These are phyloP conservation scores for Andricus curvator DNA, from an alignment of 2,888 invertebrate species.

Conservation along the genomic window DNA sequence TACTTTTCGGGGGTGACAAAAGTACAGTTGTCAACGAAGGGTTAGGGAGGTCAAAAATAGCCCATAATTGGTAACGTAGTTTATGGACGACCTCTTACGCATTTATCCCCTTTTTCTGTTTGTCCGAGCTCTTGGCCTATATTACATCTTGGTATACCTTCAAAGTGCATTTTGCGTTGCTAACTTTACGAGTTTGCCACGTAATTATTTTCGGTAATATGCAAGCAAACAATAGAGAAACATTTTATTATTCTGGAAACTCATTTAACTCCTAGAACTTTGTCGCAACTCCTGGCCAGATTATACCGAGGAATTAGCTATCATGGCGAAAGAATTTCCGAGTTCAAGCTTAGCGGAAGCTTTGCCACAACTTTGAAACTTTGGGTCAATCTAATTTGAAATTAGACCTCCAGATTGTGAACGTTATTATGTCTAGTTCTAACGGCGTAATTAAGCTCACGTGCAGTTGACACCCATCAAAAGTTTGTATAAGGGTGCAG, in stretches of 20 bases:
- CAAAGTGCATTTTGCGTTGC: background rate
- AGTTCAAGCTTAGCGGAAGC: conserved; percentile 35
- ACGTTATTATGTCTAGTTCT: conserved; percentile 36
- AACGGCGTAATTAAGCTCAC: conserved; percentile 35
- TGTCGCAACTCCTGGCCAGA: conserved; percentile 21
- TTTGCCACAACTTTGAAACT: conserved; percentile 32
- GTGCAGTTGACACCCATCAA: conserved; percentile 37
- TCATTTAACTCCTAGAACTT: conserved; percentile 34
- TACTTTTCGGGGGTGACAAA: too few species aligned
- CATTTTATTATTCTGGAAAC: conserved; percentile 26
- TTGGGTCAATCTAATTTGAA: conserved; percentile 39
- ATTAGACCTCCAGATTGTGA: conserved; percentile 32
- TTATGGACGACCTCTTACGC: too few species aligned
- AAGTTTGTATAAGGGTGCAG: background rate
- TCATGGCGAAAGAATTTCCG: conserved; percentile 25
- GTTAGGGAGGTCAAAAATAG: too few species aligned
- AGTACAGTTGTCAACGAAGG: too few species aligned
- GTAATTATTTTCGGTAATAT: background rate
- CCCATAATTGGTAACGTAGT: too few species aligned
- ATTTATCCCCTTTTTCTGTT: too few species aligned
- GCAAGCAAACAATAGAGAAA: conserved; percentile 1
- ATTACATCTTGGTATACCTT: too few species aligned
- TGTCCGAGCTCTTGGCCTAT: too few species aligned
- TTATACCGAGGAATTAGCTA: conserved; percentile 23
- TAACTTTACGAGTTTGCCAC: background rate